Percentiles rank a stretch among this genome's conserved stretches.
phyloP scores from a whole-genome alignment of 2,113 vertebrate species.

The Xenopus tropicalis region UCB_Xtro_10.0 CM004451.2:65619001-65619500 shows the following conservation, averaged over 20 bases:
- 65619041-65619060: too few species aligned
- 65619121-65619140: too few species aligned
- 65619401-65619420: slow-evolving; percentile 53
- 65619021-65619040: too few species aligned
- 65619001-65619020: too few species aligned
- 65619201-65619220: background rate
- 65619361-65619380: slow-evolving; percentile 39
- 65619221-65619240: background rate
- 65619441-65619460: slow-evolving; percentile 49
- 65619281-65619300: slow-evolving; percentile 26
- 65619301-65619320: slow-evolving; percentile 27
- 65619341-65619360: slow-evolving; percentile 34
- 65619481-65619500: slow-evolving; percentile 12
- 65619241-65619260: background rate
- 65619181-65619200: too few species aligned
- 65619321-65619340: slow-evolving; percentile 41
- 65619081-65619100: too few species aligned
- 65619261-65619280: slow-evolving; percentile 1
- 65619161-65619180: too few species aligned
- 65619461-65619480: slow-evolving; percentile 50
- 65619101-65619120: too few species aligned
- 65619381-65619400: slow-evolving; percentile 41
- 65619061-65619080: too few species aligned
- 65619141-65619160: too few species aligned
- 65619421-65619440: slow-evolving; percentile 51